A percentile compares a stretch with the other conserved stretches of the same genome.
These are phyloP conservation scores for Eilema depressum DNA, from an alignment of 2,888 invertebrate genomes.

Conservation along the genomic window DNA sequence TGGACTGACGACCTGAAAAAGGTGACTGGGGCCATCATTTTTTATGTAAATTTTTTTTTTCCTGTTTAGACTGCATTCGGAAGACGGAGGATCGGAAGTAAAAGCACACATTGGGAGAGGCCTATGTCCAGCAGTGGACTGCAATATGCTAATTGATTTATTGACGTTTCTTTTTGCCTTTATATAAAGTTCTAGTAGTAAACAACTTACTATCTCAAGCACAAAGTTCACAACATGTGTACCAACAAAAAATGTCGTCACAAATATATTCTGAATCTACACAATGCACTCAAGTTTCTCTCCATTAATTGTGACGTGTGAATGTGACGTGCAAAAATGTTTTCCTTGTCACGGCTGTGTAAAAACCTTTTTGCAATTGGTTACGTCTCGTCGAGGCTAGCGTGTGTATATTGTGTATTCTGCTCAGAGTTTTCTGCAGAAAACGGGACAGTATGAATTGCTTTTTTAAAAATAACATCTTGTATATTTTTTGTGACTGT, in stretches of 20 bases:
- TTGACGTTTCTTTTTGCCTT: no score
- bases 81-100: no score
- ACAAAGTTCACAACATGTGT: not conserved
- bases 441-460: not conserved
- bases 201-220: not conserved
- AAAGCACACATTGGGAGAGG: no score
- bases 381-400: not conserved
- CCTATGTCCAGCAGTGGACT: no score
- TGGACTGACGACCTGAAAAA: no score
- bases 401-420: not conserved
- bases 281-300: slow-evolving; percentile 3
- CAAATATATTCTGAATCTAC: slow-evolving; percentile 2
- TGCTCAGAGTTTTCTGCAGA: not conserved
- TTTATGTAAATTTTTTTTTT: no score
- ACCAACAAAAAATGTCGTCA: not conserved
- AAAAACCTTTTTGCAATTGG: slow-evolving; percentile 21
- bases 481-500: not conserved
- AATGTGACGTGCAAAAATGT: slow-evolving; percentile 27
- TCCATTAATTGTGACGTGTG: slow-evolving; percentile 41
- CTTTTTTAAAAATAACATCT: not conserved
- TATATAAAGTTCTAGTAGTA: not conserved
- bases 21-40: no score
- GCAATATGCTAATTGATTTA: no score
- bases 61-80: no score
- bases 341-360: slow-evolving; percentile 12